phyloP scores from a whole-genome alignment of 2,113 vertebrate species.

The Ploceus nigricollis region DNA sequence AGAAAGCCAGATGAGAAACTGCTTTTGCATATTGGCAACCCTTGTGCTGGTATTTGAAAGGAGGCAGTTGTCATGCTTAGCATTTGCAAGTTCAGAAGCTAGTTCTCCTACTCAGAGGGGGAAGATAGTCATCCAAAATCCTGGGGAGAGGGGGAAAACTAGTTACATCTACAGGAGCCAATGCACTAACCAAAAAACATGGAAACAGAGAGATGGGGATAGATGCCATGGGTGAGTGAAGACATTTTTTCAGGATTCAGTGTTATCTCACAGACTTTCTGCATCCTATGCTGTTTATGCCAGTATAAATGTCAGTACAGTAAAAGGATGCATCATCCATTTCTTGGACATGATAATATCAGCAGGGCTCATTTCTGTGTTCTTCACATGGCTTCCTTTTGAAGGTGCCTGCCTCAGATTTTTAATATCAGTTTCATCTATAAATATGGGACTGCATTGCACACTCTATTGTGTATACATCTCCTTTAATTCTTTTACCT shows the following conservation, averaged over 20 bases:
- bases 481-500: background rate
- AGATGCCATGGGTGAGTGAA: background rate
- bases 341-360: background rate
- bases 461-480: background rate
- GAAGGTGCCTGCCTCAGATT: background rate
- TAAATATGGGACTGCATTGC: background rate
- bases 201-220: background rate
- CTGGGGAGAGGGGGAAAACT: background rate
- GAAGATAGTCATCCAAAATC: background rate
- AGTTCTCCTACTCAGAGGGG: background rate
- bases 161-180: background rate
- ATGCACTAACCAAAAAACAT: background rate
- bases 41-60: background rate
- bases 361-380: background rate
- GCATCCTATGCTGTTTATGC: background rate
- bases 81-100: background rate
- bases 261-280: background rate
- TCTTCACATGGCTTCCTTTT: background rate
- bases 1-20: background rate
- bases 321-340: background rate
- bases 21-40: background rate
- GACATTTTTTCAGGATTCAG: background rate
- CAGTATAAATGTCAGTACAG: constrained; percentile 9
- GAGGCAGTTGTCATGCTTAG: background rate
- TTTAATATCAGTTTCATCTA: background rate